These are phyloP conservation scores for Neoitamus cyanurus DNA, from an alignment of 2,888 invertebrate species.

Conservation along the genomic window DNA sequence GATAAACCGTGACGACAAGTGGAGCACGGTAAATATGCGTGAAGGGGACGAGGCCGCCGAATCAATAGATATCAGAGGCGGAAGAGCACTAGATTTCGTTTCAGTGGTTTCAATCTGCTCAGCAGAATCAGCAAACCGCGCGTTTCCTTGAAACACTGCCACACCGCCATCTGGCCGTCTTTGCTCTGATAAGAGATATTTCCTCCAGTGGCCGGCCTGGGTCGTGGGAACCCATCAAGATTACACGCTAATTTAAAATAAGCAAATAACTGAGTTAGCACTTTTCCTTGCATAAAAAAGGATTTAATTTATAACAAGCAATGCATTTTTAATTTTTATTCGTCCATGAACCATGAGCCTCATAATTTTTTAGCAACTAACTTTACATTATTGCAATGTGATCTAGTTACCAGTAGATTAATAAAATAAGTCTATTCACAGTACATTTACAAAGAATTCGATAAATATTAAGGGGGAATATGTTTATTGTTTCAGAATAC, in stretches of 20 bases:
- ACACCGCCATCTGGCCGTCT: neutral
- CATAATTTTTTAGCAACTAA: too few species aligned
- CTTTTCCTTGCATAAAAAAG: too few species aligned
- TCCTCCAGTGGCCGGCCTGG: neutral
- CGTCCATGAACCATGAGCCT: too few species aligned
- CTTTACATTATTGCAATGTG: too few species aligned
- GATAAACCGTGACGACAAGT: slow-evolving; percentile 28
- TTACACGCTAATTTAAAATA: neutral
- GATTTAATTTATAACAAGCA: too few species aligned
- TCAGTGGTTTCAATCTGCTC: neutral
- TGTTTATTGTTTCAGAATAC: too few species aligned
- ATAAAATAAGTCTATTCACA: too few species aligned
- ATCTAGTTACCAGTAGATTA: too few species aligned
- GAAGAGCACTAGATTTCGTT: neutral
- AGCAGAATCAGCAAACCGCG: neutral
- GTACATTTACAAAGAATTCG: too few species aligned
- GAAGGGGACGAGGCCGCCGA: neutral
- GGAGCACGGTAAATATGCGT: slow-evolving; percentile 22
- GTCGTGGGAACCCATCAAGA: neutral
- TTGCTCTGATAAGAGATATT: neutral
- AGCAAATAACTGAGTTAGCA: too few species aligned
- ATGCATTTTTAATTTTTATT: too few species aligned
- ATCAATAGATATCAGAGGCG: neutral
- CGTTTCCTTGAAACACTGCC: neutral
- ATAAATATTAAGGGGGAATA: too few species aligned